Evolutionary conservation across 2,113 vertebrate species (phyloP).

Genomic region (Hippopotamus amphibius): DNA sequence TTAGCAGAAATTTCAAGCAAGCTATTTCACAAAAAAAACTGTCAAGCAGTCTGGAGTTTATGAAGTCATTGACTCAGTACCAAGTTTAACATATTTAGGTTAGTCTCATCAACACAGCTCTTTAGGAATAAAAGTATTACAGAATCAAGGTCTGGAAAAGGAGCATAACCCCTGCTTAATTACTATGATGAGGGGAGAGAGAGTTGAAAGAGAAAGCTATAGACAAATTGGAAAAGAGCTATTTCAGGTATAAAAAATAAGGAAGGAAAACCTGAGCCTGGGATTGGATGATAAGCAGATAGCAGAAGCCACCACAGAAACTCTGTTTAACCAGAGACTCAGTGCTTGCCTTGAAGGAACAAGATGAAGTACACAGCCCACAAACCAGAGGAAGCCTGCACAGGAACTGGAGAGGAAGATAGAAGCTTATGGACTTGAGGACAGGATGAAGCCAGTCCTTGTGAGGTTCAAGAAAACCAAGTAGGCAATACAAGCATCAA

Average conservation of each 20-base stretch:
- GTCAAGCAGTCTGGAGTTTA: not conserved
- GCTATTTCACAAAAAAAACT: not conserved
- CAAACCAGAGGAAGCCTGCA: slow-evolving; percentile 80
- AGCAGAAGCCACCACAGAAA: slow-evolving; percentile 26
- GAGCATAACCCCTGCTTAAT: not conserved
- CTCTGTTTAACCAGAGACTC: not conserved
- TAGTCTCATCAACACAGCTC: not conserved
- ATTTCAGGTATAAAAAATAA: not conserved
- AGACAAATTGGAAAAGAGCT: not conserved
- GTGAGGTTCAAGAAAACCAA: slow-evolving; percentile 67
- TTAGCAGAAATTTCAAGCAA: slow-evolving; percentile 57
- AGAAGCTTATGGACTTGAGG: slow-evolving; percentile 6
- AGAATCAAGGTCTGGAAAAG: not conserved
- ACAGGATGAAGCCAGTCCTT: slow-evolving; percentile 71
- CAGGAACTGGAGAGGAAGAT: slow-evolving; percentile 54
- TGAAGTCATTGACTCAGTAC: slow-evolving; percentile 17
- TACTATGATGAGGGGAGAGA: not conserved
- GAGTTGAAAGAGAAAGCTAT: not conserved
- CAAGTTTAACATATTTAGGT: slow-evolving; percentile 5
- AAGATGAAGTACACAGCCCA: not conserved
- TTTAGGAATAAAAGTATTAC: not conserved
- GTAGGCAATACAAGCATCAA: slow-evolving; percentile 38
- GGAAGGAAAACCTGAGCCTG: not conserved
- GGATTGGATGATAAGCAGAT: not conserved
- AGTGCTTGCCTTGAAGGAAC: not conserved